Base-by-base conservation (phyloP, 2,113 vertebrate genomes). In the Sapayoa aenigma region DNA sequence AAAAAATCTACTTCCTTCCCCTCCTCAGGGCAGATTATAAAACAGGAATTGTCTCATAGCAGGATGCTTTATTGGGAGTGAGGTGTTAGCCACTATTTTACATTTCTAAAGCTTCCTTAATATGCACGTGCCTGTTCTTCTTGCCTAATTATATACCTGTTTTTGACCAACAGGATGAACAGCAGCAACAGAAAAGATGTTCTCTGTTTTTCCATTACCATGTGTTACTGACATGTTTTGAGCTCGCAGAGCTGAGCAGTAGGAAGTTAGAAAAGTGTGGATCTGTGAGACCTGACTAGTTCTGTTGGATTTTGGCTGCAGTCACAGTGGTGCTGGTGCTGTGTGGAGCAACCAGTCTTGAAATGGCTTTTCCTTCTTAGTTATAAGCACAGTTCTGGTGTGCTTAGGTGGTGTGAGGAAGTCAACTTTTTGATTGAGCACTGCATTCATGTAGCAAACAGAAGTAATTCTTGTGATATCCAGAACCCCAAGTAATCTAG, bases 1-100 rank as follows among this genome's bases (percentile, higher is more conserved):
- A 47, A 78, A 56, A 90, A 77, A 86, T 86, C 46, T 86, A 24
- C 42, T 89, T 93, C 73, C 55, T 88, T 88, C 69, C 20, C 10
- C 7, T 93, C 88, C 88, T 74, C 14, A 11, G 60, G 92, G 93
- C 85, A 72, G 82, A 77, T 33, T 68, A 4, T 52, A 10, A 25
- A 65, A 83, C 68, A 89, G 44, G 55, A 41, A 52, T 60, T 85
- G 62, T 88, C n/a, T 90, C 31, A 35, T 39, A 53, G 62, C 44
- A 21, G 20, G 24, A 77, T 59, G 76, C 73, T 87, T 84, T 74
- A 30, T 21, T 74, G 39, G 3, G 23, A 75, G 47, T 67, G 76
- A 96, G 72, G 72, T 93, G 94, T 92, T 95, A 96, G 90, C 95
- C 89, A 11, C 92, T 81, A 56, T 71, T 97, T 95, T 90, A 86